Evolutionary conservation across 2,797 vertebrate genomes (phyloP).

Genomic region (Alosa sapidissima): DNA sequence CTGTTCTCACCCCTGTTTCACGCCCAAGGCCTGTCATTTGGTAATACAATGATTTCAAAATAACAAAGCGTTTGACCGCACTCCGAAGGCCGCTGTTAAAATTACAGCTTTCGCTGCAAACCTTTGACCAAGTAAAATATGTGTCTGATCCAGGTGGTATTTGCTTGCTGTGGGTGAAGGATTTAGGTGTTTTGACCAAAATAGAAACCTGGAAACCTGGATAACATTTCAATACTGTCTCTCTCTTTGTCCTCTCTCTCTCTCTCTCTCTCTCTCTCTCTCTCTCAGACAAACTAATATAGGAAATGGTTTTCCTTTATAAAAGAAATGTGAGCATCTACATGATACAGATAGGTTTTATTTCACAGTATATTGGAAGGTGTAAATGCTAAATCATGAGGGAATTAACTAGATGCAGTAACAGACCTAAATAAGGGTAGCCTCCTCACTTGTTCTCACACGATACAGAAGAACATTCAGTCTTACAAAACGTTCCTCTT

Average conservation of each 20-base stretch:
- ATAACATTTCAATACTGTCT: not conserved
- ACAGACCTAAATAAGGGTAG: slow-evolving; percentile 15
- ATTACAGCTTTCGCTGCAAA: not conserved
- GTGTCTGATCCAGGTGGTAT: not conserved
- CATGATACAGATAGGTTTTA: slow-evolving; percentile 38
- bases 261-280: not conserved
- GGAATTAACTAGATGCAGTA: slow-evolving; percentile 23
- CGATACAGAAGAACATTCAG: slow-evolving; percentile 71
- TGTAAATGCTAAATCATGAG: not conserved
- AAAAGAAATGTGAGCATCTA: slow-evolving; percentile 32
- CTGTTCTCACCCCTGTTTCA: not conserved
- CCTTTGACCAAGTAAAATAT: not conserved
- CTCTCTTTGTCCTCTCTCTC: not conserved
- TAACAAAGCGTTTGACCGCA: not conserved
- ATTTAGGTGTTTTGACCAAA: not conserved
- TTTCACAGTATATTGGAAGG: slow-evolving; percentile 26
- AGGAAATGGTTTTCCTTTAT: slow-evolving; percentile 26
- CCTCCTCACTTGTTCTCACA: slow-evolving; percentile 54
- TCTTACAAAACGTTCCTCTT: slow-evolving; percentile 81
- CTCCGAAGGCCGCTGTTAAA: not conserved
- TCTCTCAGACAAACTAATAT: not conserved
- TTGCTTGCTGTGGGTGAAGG: not conserved
- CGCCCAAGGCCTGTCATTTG: not conserved
- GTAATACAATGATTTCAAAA: not conserved
- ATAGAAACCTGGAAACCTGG: not conserved